Percentiles rank a stretch among this genome's conserved stretches.
Evolutionary conservation across 2,113 vertebrate species (phyloP).

Genomic region (Casuarius casuarius): DNA sequence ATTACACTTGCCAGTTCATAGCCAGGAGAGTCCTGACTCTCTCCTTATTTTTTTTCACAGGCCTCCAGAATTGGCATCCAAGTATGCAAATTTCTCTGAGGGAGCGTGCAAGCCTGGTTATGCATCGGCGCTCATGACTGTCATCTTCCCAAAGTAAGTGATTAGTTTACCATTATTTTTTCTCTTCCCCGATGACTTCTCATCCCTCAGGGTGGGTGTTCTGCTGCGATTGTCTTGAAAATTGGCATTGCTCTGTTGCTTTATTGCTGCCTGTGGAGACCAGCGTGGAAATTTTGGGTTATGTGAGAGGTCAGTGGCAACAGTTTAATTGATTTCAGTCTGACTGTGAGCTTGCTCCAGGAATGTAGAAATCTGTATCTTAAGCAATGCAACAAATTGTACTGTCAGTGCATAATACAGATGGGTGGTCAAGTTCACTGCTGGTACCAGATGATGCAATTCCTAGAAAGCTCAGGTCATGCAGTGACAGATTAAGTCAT

Average conservation of each 20-base stretch:
- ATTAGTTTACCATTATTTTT: background rate
- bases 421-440: background rate
- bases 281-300: background rate
- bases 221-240: background rate
- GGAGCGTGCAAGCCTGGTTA: conserved; percentile 92
- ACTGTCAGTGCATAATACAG: background rate
- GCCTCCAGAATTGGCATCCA: conserved; percentile 86
- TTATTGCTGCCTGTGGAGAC: background rate
- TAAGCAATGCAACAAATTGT: background rate
- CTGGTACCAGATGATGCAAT: background rate
- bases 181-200: background rate
- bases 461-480: background rate
- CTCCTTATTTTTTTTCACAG: conserved; percentile 72
- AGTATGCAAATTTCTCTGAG: conserved; percentile 93
- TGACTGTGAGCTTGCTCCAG: background rate
- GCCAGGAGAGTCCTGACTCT: conserved; percentile 46
- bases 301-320: background rate
- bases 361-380: background rate
- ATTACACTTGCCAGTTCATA: background rate
- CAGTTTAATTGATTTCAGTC: background rate
- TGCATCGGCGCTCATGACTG: conserved; percentile 91
- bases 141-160: conserved; percentile 96
- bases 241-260: background rate
- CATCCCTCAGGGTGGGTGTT: background rate
- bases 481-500: background rate